These are phyloP conservation scores for Kuschelorhynchus macadamiae DNA, from an alignment of 2,888 invertebrate species.

Conservation along the genomic window DNA sequence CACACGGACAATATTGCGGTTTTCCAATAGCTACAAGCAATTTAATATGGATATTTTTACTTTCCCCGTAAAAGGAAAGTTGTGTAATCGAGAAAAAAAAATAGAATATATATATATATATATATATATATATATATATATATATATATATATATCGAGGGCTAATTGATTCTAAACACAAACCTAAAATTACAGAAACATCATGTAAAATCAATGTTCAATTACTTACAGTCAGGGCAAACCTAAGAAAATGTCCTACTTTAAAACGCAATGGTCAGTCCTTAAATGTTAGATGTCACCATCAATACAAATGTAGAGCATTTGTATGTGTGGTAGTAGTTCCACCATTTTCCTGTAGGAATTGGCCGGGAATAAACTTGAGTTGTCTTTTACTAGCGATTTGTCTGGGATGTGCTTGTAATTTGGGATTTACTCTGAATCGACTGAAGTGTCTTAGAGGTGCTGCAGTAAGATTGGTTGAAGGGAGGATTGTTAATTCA, in stretches of 20 bases:
- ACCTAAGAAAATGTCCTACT: conserved; percentile 2
- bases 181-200: not conserved
- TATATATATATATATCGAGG: too few species aligned
- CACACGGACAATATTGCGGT: too few species aligned
- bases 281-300: conserved; percentile 34
- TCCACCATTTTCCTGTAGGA: conserved; percentile 44
- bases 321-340: conserved; percentile 42
- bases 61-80: too few species aligned
- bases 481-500: too few species aligned
- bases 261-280: conserved; percentile 38
- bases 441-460: too few species aligned
- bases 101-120: too few species aligned
- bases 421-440: conserved; percentile 9
- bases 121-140: too few species aligned
- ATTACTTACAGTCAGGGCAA: conserved; percentile 1
- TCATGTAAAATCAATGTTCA: conserved; percentile 3
- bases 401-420: conserved; percentile 34
- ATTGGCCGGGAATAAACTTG: conserved; percentile 36
- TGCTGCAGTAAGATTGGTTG: too few species aligned
- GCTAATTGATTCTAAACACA: too few species aligned
- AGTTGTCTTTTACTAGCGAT: conserved; percentile 44
- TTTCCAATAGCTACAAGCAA: too few species aligned
- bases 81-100: too few species aligned
- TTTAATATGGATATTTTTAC: too few species aligned
- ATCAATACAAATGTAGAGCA: conserved; percentile 40